A percentile compares a stretch with the other conserved stretches of the same genome.
Conservation (phyloP, 2,797 vertebrate genomes). For the Thamnophis elegans region DNA sequence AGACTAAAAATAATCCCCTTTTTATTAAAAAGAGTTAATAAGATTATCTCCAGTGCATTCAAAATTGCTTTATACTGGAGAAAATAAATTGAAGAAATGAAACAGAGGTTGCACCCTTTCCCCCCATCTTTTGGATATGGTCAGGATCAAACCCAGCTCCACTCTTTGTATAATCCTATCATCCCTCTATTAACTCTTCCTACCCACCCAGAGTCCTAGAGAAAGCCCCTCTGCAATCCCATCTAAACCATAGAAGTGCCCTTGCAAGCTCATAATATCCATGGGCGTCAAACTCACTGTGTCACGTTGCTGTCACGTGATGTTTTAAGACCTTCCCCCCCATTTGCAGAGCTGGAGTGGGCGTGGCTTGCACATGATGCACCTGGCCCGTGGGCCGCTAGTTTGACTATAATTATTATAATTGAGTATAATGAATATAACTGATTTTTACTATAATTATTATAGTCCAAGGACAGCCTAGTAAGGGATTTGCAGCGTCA, state of each 20-base stretch:
- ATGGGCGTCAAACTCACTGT: too few relatives aligned
- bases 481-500: not conserved
- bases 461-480: not conserved
- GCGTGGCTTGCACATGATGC: too few relatives aligned
- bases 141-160: not conserved
- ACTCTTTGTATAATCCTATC: not conserved
- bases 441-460: not conserved
- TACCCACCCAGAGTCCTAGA: not conserved
- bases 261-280: not conserved
- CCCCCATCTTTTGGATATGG: not conserved
- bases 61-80: not conserved
- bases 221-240: not conserved
- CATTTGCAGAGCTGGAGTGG: too few relatives aligned
- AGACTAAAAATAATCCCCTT: not conserved
- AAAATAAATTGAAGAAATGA: not conserved
- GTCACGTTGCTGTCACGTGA: too few relatives aligned
- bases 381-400: accelerated
- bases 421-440: too few relatives aligned
- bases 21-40: not conserved
- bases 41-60: not conserved
- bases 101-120: not conserved
- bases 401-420: not conserved
- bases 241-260: not conserved
- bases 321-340: too few relatives aligned
- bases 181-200: not conserved